phyloP scores from a whole-genome alignment of 2,888 invertebrate genomes.

The Clanis bilineata region DNA sequence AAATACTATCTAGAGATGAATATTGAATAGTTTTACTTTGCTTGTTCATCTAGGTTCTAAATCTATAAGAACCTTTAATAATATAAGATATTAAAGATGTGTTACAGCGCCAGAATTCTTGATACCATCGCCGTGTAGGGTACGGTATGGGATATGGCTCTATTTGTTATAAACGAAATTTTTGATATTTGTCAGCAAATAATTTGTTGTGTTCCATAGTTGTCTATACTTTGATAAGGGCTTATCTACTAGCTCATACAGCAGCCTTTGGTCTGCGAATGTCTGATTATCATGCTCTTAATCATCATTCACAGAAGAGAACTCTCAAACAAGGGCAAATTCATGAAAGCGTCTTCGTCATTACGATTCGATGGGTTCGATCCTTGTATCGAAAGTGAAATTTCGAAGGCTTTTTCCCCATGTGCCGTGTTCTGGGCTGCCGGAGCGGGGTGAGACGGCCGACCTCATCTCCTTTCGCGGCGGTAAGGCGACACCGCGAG shows the following conservation, averaged over 20 bases:
- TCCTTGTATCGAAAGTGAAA: constrained; percentile 12
- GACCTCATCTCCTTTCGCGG: constrained; percentile 75
- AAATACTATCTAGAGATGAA: not conserved
- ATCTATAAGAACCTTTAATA: not conserved
- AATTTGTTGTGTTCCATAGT: not conserved
- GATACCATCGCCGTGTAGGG: not conserved
- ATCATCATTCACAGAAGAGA: not conserved
- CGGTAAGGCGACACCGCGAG: constrained; percentile 78
- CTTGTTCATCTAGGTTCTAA: not conserved
- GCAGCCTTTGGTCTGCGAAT: not conserved
- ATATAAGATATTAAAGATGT: not conserved
- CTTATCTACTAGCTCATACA: not conserved
- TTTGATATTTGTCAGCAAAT: not conserved
- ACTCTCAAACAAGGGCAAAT: not conserved
- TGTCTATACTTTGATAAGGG: not conserved
- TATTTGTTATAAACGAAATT: not conserved
- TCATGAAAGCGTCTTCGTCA: not conserved
- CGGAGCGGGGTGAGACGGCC: constrained; percentile 58
- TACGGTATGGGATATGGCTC: not conserved
- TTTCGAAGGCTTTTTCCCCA: constrained; percentile 44
- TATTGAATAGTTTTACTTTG: not conserved
- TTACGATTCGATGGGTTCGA: not conserved
- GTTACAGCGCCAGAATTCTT: not conserved
- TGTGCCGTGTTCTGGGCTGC: constrained; percentile 51
- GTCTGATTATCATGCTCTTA: not conserved